A percentile compares a stretch with the other conserved stretches of the same genome.
phyloP scores from a whole-genome alignment of 2,888 invertebrate genomes.

The Drosophila prolongata region DNA sequence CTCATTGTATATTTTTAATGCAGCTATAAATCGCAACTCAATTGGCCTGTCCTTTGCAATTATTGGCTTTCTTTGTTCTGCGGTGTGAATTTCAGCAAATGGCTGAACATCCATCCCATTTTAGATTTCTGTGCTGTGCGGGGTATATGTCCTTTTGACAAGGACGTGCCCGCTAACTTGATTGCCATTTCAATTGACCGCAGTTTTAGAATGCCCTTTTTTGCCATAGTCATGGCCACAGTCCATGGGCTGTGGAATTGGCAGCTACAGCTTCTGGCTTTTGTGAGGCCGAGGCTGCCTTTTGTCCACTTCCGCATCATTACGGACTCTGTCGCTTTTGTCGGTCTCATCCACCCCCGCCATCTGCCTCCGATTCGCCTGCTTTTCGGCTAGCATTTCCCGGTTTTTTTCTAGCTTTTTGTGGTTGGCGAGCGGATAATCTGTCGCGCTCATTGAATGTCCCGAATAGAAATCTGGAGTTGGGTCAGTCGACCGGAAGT shows the following conservation, averaged over 20 bases:
- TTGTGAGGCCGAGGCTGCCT: slow-evolving; percentile 58
- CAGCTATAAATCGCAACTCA: background rate
- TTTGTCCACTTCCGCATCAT: slow-evolving; percentile 78
- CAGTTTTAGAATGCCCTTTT: slow-evolving; percentile 72
- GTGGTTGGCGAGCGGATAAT: slow-evolving; percentile 59
- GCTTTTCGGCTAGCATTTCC: slow-evolving; percentile 36
- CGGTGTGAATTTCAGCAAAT: slow-evolving; percentile 58
- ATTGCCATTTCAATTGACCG: slow-evolving; percentile 80
- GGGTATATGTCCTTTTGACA: slow-evolving; percentile 53
- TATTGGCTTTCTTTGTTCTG: slow-evolving; percentile 17
- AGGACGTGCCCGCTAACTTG: slow-evolving; percentile 76
- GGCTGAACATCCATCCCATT: slow-evolving; percentile 28
- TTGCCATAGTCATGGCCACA: slow-evolving; percentile 23
- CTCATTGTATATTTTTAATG: too few species aligned
- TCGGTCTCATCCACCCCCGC: slow-evolving; percentile 30
- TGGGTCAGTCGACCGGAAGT: slow-evolving; percentile 58
- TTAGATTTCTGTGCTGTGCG: slow-evolving; percentile 27
- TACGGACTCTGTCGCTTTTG: slow-evolving; percentile 66
- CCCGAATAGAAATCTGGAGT: slow-evolving; percentile 25
- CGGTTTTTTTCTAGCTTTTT: slow-evolving; percentile 28
- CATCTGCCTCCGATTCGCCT: slow-evolving; percentile 2
- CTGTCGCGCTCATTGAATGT: slow-evolving; percentile 65
- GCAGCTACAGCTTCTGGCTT: slow-evolving; percentile 45
- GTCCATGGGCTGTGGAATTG: slow-evolving; percentile 27
- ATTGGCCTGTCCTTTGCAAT: slow-evolving; percentile 3